Percentiles rank a stretch among this genome's conserved stretches.
Conservation (phyloP, 92 coral and sea anemone genomes). For the Siderastrea siderea region DNA sequence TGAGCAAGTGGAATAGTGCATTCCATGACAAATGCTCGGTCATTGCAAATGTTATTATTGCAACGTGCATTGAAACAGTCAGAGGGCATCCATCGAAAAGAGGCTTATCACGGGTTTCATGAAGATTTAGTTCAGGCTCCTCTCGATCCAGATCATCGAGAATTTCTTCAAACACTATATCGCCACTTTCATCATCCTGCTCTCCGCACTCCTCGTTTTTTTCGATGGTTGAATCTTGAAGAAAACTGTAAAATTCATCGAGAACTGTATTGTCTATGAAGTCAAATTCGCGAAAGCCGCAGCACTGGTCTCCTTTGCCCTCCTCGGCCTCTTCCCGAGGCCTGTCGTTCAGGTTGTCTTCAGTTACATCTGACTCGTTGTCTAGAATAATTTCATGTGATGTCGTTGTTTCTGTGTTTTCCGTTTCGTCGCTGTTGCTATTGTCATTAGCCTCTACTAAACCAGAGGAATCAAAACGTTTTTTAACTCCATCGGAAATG, state of each 20-base stretch:
- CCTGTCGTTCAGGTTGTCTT: no score
- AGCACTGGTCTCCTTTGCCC: neutral
- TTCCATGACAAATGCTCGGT: slow-evolving; percentile 24
- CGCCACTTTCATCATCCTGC: slow-evolving; percentile 19
- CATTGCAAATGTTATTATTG: slow-evolving; percentile 39
- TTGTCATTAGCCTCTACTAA: no score
- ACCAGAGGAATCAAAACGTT: no score
- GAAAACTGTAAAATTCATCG: neutral
- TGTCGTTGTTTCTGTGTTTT: no score
- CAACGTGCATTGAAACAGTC: slow-evolving; percentile 28
- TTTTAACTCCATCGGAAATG: no score
- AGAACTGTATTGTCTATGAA: slow-evolving; percentile 1
- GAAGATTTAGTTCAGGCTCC: neutral
- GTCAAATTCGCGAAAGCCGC: neutral
- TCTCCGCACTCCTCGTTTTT: slow-evolving; percentile 27
- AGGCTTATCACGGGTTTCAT: slow-evolving; percentile 7
- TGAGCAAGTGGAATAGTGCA: slow-evolving; percentile 29
- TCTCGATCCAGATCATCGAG: neutral
- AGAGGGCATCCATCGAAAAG: slow-evolving; percentile 23
- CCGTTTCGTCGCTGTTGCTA: no score
- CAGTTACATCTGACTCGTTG: no score
- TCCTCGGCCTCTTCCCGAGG: no score
- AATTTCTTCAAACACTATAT: slow-evolving; percentile 7
- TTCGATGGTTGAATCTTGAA: neutral
- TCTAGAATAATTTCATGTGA: no score